Evolutionary conservation across 2,113 vertebrate genomes (phyloP).

Genomic region (Gymnorhina tibicen): DNA sequence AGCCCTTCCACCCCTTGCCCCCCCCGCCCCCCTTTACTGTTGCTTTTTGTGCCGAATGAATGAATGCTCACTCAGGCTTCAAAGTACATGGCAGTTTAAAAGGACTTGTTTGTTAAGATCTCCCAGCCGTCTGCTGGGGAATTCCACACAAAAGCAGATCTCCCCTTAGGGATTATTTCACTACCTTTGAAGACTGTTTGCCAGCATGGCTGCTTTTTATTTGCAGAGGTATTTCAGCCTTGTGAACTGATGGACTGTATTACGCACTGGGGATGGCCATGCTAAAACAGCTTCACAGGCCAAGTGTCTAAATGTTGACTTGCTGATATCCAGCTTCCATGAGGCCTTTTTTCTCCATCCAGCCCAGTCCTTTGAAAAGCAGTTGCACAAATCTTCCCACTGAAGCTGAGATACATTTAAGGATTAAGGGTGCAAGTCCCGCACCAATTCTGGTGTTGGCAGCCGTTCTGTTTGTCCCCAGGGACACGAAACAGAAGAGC

Average conservation of each 20-base stretch:
- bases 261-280: accelerated
- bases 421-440: not conserved
- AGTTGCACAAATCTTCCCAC: not conserved
- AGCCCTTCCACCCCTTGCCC: not conserved
- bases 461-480: accelerated
- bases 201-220: conserved; percentile 47
- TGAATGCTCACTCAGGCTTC: conserved; percentile 43
- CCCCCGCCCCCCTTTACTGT: not conserved
- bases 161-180: conserved; percentile 16
- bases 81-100: conserved; percentile 18
- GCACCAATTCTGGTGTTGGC: not conserved
- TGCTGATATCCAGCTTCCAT: not conserved
- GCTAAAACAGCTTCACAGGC: not conserved
- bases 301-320: not conserved
- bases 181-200: conserved; percentile 22
- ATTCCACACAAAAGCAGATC: conserved; percentile 31
- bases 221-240: conserved; percentile 37
- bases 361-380: not conserved
- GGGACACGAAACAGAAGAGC: not conserved
- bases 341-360: not conserved
- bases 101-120: conserved; percentile 20
- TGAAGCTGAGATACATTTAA: not conserved
- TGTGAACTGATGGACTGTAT: not conserved
- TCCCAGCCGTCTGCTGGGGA: conserved; percentile 29
- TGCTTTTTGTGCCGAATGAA: conserved; percentile 38